Base-by-base conservation (phyloP, 2,888 invertebrate species). In the Pheosia tremula region DNA sequence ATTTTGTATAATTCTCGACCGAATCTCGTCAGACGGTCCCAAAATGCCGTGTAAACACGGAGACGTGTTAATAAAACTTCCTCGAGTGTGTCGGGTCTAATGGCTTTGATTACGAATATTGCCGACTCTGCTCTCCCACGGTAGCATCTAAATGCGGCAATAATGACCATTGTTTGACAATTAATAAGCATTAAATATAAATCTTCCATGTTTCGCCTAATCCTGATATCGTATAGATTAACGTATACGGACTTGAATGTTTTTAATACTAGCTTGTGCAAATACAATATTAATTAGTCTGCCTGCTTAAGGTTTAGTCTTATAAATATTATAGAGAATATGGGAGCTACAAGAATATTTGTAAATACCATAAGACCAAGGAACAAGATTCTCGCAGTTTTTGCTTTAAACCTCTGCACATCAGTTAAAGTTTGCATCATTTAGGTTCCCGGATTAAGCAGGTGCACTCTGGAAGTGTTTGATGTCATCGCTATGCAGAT, bases 71-170 rank as follows among this genome's bases (percentile, higher is more conserved):
- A 36, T 56, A 58, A 62, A 54, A 45, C 50, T 59, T 58, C 59
- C 58, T 66, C 24, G 9, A 56, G 45, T 43, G n/a, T 54, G 10
- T 2, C 52, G 52, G 9, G 10, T 13, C 11, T 37, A 38, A 54
- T 55, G 39, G 38, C 38, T 11, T 54, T 38, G 45, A 56, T 13
- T 57, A 24, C 58, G 52, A 49, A n/a, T 43, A 41, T 8, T 52
- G 38, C 45, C 47, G 38, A 55, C 41, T 0, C 58, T 55, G 41
- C n/a, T 47, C 63, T 54, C 66, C 65, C 56, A 69, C 69, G 56
- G 13, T 5, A 36, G 36, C 47, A 10, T 11, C 39, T 9, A 52
- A 13, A 8, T 38, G 11, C 45, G 54, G 55, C 11, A 45, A 37
- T 55, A 37, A 9, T 38, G 38, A 8, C 56, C 45, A 59, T 62